Evolutionary conservation across 2,113 vertebrate species (phyloP), one percentile per base, ranked within the genome.

Genomic region (Urocynchramus pylzowi): DNA sequence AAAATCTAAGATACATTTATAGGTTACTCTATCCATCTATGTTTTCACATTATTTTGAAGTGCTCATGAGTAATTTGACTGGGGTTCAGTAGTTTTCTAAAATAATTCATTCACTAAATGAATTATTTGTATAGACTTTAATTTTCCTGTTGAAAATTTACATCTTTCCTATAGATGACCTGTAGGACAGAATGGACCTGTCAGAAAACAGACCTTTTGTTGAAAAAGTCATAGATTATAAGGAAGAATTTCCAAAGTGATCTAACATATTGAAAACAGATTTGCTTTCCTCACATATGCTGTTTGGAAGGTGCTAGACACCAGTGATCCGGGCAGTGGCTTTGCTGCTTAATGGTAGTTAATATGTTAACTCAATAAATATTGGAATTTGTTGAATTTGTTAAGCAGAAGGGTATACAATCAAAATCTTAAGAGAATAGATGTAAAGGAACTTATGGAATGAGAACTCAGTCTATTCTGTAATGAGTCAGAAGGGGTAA

Each of bases 21-120:
- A 52, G 24, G 45, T 82, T 91, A 74, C 44, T 95, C 45, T 92
- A 3, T 82, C 56, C 71, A 35, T 77, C 52, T 20, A 31, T 18
- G 5, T 92, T 95, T 95, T 93, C 73, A 86, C 18, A 60, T 82
- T 89, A 60, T 65, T 56, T 95, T 39, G 41, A 87, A 92, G 17
- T 24, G 13, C 24, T 90, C 13, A 30, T 71, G 50, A 84, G 22
- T 73, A 26, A 54, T 73, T 33, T 73, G 30, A 54, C 37, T 42
- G 22, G 37, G 11, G 49, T 54, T 42, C 16, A 26, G 37, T 33
- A 26, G 22, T 42, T 54, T 73, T 42, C 37, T 54, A 53, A 33
- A 53, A 19, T 26, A 71, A 54, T 42, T 54, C 6, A 33, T 71
- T 71, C 44, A 75, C 27, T 27, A 60, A 30, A 69, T 37, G 0